These are phyloP conservation scores for Rhea americana DNA, from an alignment of 2,113 vertebrate species.

Conservation along the genomic window DNA sequence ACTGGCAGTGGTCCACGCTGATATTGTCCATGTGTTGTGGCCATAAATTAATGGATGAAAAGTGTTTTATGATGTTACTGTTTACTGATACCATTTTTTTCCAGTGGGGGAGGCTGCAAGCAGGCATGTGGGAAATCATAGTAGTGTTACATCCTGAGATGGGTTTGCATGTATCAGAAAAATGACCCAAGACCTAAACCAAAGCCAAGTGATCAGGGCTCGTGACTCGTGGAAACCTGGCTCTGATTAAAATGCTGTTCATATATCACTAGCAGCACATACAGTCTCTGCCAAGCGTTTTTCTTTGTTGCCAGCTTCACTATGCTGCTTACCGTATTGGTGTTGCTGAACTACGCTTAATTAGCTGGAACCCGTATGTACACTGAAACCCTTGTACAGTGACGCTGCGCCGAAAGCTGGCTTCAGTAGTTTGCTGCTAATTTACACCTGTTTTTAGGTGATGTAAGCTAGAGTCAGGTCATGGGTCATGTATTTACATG, in stretches of 20 bases:
- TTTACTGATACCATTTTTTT: not conserved
- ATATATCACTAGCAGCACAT: not conserved
- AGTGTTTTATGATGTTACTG: not conserved
- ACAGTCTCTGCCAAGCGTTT: not conserved
- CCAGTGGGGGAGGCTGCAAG: fast-evolving
- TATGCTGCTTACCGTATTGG: not conserved
- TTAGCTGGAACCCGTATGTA: not conserved
- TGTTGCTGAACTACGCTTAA: not conserved
- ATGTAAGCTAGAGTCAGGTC: fast-evolving
- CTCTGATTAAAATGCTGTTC: constrained; percentile 18
- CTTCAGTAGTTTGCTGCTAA: not conserved
- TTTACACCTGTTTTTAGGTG: no score
- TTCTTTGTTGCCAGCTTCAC: not conserved
- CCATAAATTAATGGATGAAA: not conserved
- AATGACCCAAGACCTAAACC: not conserved
- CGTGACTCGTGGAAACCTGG: constrained; percentile 25
- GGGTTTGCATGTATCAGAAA: not conserved
- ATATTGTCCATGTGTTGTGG: not conserved
- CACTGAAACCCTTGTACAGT: not conserved
- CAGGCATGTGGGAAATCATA: not conserved
- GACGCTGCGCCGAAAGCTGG: fast-evolving
- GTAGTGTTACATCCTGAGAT: not conserved
- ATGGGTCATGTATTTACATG: not conserved
- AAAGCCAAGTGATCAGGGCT: not conserved
- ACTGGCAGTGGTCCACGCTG: not conserved